These are phyloP conservation scores for Acanthoscelides obtectus DNA, from an alignment of 2,888 invertebrate species.

Conservation along the genomic window DNA sequence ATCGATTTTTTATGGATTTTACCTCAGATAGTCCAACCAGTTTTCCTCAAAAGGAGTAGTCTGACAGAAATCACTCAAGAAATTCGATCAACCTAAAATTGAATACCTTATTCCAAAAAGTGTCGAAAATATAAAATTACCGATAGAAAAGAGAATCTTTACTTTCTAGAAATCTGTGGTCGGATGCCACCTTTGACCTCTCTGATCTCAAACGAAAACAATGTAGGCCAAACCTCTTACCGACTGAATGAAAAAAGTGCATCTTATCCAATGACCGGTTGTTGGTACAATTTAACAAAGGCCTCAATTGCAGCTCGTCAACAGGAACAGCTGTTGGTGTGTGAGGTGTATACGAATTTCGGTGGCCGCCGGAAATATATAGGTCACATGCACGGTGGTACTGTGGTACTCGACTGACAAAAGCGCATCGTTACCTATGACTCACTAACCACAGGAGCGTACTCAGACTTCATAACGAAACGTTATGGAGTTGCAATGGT, in stretches of 20 bases:
- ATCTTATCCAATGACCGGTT: neutral
- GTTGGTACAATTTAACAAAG: neutral
- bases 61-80: too few species aligned
- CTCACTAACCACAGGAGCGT: neutral
- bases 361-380: neutral
- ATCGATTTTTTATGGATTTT: too few species aligned
- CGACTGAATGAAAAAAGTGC: neutral
- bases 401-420: neutral
- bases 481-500: too few species aligned
- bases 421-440: neutral
- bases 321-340: neutral
- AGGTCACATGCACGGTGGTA: neutral
- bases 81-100: too few species aligned
- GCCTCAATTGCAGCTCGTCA: neutral
- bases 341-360: neutral
- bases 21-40: too few species aligned
- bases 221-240: neutral
- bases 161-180: too few species aligned
- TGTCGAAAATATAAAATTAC: too few species aligned
- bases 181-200: neutral
- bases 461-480: too few species aligned
- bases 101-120: too few species aligned
- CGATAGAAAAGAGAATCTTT: too few species aligned
- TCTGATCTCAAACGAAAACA: neutral
- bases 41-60: too few species aligned